Percentiles rank a stretch among this genome's conserved stretches.
Conservation (phyloP, 2,113 vertebrate species). For the Clupea harengus region DNA sequence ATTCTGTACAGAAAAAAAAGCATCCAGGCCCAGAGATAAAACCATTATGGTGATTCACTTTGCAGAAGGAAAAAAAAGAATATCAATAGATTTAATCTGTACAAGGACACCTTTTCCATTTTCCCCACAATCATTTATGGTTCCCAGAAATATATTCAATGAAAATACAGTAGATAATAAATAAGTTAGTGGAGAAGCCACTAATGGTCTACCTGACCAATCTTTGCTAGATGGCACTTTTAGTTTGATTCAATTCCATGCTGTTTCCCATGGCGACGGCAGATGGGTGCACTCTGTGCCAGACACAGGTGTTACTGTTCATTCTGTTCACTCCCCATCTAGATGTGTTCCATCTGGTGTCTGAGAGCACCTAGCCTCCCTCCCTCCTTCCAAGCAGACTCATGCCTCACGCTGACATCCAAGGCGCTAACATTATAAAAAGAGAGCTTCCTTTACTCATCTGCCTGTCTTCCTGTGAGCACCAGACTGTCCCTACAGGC, state of each 20-base stretch:
- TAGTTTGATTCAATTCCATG: not conserved
- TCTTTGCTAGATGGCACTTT: not conserved
- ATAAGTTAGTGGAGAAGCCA: not conserved
- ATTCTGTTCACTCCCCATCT: not conserved
- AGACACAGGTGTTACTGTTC: not conserved
- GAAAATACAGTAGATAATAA: not conserved
- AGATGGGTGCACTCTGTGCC: not conserved
- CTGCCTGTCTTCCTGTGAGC: not conserved
- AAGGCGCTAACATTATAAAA: not conserved
- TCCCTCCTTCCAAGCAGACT: not conserved
- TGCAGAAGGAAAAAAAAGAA: not conserved
- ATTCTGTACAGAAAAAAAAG: not conserved
- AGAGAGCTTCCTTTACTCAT: not conserved
- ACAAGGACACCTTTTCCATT: not conserved
- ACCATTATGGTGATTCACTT: not conserved
- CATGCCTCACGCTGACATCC: not conserved
- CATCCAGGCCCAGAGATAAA: not conserved
- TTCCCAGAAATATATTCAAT: not conserved
- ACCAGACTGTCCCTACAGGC: not conserved
- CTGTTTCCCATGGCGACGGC: not conserved
- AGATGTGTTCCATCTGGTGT: slow-evolving; percentile 6
- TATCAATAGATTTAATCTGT: not conserved
- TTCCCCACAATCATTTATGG: not conserved
- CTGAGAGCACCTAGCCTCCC: not conserved
- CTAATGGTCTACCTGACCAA: not conserved